phyloP scores from a whole-genome alignment of 2,797 vertebrate species.

The Syngnathus acus region DNA sequence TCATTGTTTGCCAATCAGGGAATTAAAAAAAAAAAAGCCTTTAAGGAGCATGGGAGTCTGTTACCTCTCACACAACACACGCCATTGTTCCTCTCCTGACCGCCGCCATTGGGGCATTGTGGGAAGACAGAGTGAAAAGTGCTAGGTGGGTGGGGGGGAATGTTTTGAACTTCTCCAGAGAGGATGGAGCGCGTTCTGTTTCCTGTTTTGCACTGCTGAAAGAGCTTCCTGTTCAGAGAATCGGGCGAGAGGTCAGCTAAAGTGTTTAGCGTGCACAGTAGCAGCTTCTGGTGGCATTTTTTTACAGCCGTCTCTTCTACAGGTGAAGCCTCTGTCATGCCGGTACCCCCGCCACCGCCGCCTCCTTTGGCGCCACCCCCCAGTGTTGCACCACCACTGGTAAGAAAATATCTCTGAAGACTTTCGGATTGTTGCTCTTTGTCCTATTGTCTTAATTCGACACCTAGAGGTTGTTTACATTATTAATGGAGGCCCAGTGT shows the following conservation, averaged over 20 bases:
- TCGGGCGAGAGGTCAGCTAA: slow-evolving; percentile 20
- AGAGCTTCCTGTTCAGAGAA: slow-evolving; percentile 53
- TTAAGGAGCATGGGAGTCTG: slow-evolving; percentile 34
- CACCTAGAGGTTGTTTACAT: slow-evolving; percentile 61
- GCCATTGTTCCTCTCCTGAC: slow-evolving; percentile 59
- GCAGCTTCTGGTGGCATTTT: slow-evolving; percentile 11
- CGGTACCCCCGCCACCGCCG: slow-evolving; percentile 54
- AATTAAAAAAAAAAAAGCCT: slow-evolving; percentile 11
- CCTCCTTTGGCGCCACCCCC: slow-evolving; percentile 38
- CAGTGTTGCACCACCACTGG: slow-evolving; percentile 49
- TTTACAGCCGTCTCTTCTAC: slow-evolving; percentile 17
- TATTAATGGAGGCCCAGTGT: slow-evolving; percentile 68
- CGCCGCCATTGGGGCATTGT: slow-evolving; percentile 42
- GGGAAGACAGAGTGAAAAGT: slow-evolving; percentile 34
- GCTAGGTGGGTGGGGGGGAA: background rate
- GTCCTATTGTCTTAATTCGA: slow-evolving; percentile 37
- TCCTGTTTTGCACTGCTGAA: slow-evolving; percentile 62
- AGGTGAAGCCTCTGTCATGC: slow-evolving; percentile 57
- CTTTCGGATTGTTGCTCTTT: background rate
- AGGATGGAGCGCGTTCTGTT: slow-evolving; percentile 54
- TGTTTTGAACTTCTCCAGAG: slow-evolving; percentile 53
- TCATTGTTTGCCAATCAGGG: background rate
- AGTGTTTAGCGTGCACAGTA: slow-evolving; percentile 19
- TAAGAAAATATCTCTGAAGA: slow-evolving; percentile 27
- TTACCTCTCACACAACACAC: slow-evolving; percentile 57